Evolutionary conservation across 2,113 vertebrate species (phyloP).

Genomic region (Heptranchias perlo): DNA sequence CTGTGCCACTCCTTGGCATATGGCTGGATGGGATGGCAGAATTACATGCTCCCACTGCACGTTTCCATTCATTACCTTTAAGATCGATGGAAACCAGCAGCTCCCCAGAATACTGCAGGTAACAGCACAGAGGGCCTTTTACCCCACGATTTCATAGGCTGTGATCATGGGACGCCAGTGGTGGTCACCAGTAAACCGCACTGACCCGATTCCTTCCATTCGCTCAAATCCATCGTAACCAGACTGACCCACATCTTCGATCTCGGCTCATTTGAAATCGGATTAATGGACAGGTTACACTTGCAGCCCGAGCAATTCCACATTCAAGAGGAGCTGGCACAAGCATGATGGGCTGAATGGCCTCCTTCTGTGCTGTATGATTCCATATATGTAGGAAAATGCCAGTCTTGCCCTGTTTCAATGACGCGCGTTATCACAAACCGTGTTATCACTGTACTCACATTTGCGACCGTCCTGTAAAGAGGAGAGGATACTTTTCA

Average conservation of each 20-base stretch:
- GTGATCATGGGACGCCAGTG: not conserved
- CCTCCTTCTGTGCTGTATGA: not conserved
- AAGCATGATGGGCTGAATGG: not conserved
- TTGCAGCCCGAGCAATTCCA: too few relatives aligned
- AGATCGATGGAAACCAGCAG: too few relatives aligned
- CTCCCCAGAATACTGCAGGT: too few relatives aligned
- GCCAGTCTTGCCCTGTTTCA: not conserved
- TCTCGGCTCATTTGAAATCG: not conserved
- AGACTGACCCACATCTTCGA: too few relatives aligned
- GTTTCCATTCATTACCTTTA: too few relatives aligned
- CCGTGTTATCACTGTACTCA: constrained; percentile 50
- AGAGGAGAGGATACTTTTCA: constrained; percentile 86
- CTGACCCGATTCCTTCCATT: not conserved
- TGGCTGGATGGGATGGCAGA: not conserved
- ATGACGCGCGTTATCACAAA: not conserved
- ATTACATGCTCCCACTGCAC: not conserved
- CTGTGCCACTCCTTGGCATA: not conserved
- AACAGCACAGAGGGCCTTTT: not conserved
- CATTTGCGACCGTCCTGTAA: constrained; percentile 60
- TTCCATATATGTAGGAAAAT: not conserved
- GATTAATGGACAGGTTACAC: not conserved
- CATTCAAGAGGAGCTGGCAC: too few relatives aligned
- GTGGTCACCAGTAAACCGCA: too few relatives aligned
- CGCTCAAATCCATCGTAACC: not conserved
- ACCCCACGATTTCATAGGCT: not conserved